Base-by-base conservation (phyloP, 1,140 invertebrate species). In the Drosophila littoralis region DNA sequence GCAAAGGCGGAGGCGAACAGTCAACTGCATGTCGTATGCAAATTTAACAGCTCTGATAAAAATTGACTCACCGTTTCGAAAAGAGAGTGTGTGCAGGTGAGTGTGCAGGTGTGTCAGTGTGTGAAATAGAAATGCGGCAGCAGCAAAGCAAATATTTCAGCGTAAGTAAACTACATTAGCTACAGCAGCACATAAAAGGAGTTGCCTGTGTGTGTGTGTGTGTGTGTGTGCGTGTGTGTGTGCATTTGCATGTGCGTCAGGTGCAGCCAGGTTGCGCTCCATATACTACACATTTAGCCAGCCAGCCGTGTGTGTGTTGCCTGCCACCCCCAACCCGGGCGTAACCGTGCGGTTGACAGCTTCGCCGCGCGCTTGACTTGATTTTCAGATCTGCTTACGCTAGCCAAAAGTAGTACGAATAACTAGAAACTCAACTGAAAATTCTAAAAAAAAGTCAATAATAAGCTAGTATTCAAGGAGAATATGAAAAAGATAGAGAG, bases 161-260 rank as follows among this genome's bases (percentile, higher is more conserved):
- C 79, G 78, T 63, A 81, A 82, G 82, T 79, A 85, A 85, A 85
- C 82, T 82, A 67, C 81, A 83, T 85, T 85, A 85, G 82, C 78
- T 77, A 67, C 81, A 84, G 67, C 3, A 33, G n/a, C 6, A 38
- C 40, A 55, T 38, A 40, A 55, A 38, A 22, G 42, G 7, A 60
- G 15, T 38, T 65, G 10, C 40, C 6, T 13, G 2, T 42, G 6
- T 12, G 6, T 35, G 48, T n/a, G 50, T 52, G 28, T 22, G 10
- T 42, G 3, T 52, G n/a, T 61, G 61, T 42, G 61, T 33, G n/a
- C n/a, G 46, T 54, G 48, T 64, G 46, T 40, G 38, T 43, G 80
- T 79, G 59, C 68, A 69, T 84, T 84, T 84, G 77, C 72, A 66
- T 45, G 54, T 67, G 77, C 77, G 81, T 85, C 82, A 86, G 82